phyloP scores from a whole-genome alignment of 2,113 vertebrate genomes.

The Muntiacus muntjak region DNA sequence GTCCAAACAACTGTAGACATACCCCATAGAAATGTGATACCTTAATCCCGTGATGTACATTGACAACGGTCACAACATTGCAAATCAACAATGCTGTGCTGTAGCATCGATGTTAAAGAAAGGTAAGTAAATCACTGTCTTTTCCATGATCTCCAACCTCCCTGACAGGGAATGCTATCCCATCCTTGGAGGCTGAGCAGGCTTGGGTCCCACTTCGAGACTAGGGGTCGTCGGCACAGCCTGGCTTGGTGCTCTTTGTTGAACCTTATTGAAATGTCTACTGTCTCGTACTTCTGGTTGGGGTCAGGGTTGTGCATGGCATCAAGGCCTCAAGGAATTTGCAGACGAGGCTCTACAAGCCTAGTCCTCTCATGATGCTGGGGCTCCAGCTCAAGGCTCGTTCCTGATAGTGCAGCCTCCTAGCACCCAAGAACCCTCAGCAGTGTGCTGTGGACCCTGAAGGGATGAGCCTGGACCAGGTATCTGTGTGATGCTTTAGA shows the following conservation, averaged over 20 bases:
- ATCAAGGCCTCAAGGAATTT: not conserved
- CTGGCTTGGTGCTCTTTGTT: not conserved
- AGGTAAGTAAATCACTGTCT: not conserved
- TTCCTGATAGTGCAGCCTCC: not conserved
- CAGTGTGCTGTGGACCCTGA: not conserved
- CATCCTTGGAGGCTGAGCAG: not conserved
- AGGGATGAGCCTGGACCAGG: not conserved
- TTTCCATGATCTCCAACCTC: not conserved
- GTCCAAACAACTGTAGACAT: not conserved
- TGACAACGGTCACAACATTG: accelerated
- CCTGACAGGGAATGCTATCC: not conserved
- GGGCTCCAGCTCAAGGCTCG: not conserved
- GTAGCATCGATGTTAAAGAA: not conserved
- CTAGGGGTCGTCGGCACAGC: no score
- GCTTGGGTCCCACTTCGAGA: no score
- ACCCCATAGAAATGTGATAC: not conserved
- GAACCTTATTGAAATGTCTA: not conserved
- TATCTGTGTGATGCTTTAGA: not conserved
- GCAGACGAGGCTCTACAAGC: not conserved
- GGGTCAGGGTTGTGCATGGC: not conserved
- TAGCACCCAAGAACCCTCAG: not conserved
- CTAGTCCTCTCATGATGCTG: not conserved
- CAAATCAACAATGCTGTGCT: not conserved
- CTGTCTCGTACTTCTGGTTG: accelerated
- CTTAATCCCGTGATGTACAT: not conserved